phyloP scores from a whole-genome alignment of 1,140 invertebrate species.

The Phthorimaea operculella region DNA sequence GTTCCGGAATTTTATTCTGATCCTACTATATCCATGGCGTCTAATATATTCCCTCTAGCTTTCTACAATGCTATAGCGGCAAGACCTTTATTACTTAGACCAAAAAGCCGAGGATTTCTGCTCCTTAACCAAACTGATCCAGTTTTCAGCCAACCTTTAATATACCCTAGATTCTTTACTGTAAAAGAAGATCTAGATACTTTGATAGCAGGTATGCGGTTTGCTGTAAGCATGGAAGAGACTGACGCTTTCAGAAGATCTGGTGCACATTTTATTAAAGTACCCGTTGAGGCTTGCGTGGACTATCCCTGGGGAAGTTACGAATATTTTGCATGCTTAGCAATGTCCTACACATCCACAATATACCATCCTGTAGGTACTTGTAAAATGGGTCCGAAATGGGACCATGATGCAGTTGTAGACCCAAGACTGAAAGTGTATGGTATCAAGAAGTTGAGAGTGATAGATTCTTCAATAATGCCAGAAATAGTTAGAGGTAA shows the following conservation, averaged over 20 bases:
- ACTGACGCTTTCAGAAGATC: slow-evolving; percentile 71
- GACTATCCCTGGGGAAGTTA: slow-evolving; percentile 71
- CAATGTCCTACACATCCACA: slow-evolving; percentile 74
- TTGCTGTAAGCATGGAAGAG: slow-evolving; percentile 67
- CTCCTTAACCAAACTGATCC: slow-evolving; percentile 76
- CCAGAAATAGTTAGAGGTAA: slow-evolving; percentile 72
- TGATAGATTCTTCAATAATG: slow-evolving; percentile 82
- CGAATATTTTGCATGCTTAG: slow-evolving; percentile 76
- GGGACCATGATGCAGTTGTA: slow-evolving; percentile 77
- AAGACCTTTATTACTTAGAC: slow-evolving; percentile 73
- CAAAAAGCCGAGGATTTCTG: slow-evolving; percentile 78
- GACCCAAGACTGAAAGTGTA: slow-evolving; percentile 76
- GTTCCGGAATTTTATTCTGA: slow-evolving; percentile 62
- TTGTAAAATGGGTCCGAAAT: slow-evolving; percentile 83
- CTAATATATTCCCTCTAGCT: slow-evolving; percentile 59
- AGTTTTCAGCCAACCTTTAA: slow-evolving; percentile 76
- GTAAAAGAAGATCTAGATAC: slow-evolving; percentile 72
- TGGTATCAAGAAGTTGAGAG: slow-evolving; percentile 76
- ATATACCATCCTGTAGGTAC: slow-evolving; percentile 85
- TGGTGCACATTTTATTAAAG: slow-evolving; percentile 68
- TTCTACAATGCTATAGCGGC: slow-evolving; percentile 64
- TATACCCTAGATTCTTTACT: slow-evolving; percentile 83
- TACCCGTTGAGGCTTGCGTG: slow-evolving; percentile 72
- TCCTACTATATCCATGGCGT: slow-evolving; percentile 60
- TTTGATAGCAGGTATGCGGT: slow-evolving; percentile 70